Base-by-base conservation (phyloP, 1,140 invertebrate genomes). In the Diachasmimorpha longicaudata region DNA sequence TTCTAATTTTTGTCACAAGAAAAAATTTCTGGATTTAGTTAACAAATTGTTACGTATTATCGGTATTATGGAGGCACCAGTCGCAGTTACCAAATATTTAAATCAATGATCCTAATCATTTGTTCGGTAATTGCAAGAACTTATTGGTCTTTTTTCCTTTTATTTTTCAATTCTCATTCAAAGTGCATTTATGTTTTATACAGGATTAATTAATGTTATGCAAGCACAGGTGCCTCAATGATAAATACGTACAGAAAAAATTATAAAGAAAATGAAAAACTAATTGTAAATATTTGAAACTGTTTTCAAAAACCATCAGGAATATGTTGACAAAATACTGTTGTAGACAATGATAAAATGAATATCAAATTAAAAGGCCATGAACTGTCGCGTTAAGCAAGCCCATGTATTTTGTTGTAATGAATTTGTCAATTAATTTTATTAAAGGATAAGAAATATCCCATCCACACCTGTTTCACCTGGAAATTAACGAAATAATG, bases 1-100 rank as follows among this genome's bases (percentile, higher is more conserved):
- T 93, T 93, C 85, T 93, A 90, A 90, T 78, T 82, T 83, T 81
- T 76, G n/a, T 66, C 80, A 66, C 36, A 36, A 69, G 16, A 16
- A 19, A 69, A 39, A 44, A 69, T 11, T 69, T n/a, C 67, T 37
- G 13, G 16, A 25, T 63, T 63, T 16, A 63, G 0, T 14, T 63
- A 31, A 63, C 58, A 9, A 52, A 16, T 16, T 9, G n/a, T 16
- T 52, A 52, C 48, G 48, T 52, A 52, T 42, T 6, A 6, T 42
- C 39, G 39, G 0, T 42, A 13, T 42, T 42, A 42, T 42, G 39
- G 39, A 42, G 39, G 39, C 39, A 42, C 9, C 39, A 42, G 39
- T 42, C 39, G 9, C 13, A 11, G 11, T 42, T 42, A 6, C 39
- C 13, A 42, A 42, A 11, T 10, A 42, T 42, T 42, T 42, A 1